These are phyloP conservation scores for Petrocephalus schoutedeni DNA, from an alignment of 2,797 vertebrate species.

Conservation along the genomic window DNA sequence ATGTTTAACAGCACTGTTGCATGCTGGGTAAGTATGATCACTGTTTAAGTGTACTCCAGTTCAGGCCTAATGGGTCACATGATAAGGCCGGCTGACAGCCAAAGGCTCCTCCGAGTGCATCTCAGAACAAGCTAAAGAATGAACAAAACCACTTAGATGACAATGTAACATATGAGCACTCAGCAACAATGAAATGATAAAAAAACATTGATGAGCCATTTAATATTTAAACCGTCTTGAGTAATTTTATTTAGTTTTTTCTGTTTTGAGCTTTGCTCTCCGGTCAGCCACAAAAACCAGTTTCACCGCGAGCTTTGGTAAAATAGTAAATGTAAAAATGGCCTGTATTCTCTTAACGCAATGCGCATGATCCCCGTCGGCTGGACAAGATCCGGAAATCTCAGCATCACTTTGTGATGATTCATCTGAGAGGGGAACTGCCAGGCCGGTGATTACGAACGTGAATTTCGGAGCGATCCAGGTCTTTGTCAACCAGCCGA, in stretches of 20 bases:
- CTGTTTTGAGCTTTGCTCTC: not conserved
- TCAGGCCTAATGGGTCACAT: too few species aligned
- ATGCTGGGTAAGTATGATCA: not conserved
- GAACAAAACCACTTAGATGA: too few species aligned
- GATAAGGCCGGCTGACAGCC: too few species aligned
- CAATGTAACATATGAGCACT: too few species aligned
- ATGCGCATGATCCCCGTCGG: not conserved
- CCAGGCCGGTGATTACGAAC: constrained; percentile 17
- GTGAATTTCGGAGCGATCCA: constrained; percentile 25
- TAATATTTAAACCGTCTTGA: too few species aligned
- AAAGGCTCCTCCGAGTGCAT: too few species aligned
- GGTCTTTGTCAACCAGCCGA: constrained; percentile 23
- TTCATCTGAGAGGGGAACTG: constrained; percentile 19
- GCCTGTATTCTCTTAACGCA: not conserved
- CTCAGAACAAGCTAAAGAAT: too few species aligned
- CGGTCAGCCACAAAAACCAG: not conserved
- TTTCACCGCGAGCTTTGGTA: not conserved
- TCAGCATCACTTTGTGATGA: not conserved
- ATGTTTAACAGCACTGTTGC: not conserved
- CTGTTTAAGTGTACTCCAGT: not conserved
- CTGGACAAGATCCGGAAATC: not conserved
- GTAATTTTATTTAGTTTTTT: too few species aligned
- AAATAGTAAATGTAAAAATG: not conserved
- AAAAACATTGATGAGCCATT: too few species aligned
- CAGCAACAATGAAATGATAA: too few species aligned